These are phyloP conservation scores for Danio kyathit DNA, from an alignment of 2,797 vertebrate genomes.

Conservation along the genomic window DNA sequence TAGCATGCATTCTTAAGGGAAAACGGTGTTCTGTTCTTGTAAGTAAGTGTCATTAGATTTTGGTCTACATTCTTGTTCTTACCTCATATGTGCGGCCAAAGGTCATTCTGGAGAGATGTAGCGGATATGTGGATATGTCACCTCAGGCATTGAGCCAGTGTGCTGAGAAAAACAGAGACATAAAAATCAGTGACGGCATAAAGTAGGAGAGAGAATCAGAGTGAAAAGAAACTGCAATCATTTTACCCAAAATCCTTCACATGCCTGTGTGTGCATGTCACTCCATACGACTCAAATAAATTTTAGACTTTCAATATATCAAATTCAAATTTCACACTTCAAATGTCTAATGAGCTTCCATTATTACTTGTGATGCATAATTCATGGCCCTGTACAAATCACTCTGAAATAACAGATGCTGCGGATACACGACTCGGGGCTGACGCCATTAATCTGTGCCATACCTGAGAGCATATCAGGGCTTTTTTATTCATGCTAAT, in stretches of 20 bases:
- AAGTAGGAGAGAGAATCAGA: neutral
- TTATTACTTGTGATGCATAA: constrained; percentile 74
- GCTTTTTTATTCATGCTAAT: constrained; percentile 73
- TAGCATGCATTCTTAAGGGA: neutral
- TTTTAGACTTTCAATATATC: constrained; percentile 15
- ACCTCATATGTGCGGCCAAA: constrained; percentile 96
- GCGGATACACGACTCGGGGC: constrained; percentile 56
- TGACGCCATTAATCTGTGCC: constrained; percentile 67
- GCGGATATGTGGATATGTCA: constrained; percentile 97
- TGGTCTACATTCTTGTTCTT: constrained; percentile 60
- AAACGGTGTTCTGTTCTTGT: neutral
- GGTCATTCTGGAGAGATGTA: constrained; percentile 99
- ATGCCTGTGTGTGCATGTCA: neutral
- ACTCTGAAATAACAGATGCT: constrained; percentile 73
- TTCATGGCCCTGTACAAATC: constrained; percentile 74
- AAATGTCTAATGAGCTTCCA: constrained; percentile 68
- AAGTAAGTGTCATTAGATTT: neutral
- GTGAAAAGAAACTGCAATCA: neutral
- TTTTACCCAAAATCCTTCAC: constrained; percentile 5
- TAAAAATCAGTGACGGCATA: constrained; percentile 3
- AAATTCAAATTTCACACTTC: constrained; percentile 61
- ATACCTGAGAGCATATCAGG: constrained; percentile 66
- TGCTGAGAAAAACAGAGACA: constrained; percentile 69
- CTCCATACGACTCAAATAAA: constrained; percentile 11
- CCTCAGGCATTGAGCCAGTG: constrained; percentile 83